These are phyloP conservation scores for Balaenoptera acutorostrata DNA, from an alignment of 2,113 vertebrate genomes.

Conservation along the genomic window DNA sequence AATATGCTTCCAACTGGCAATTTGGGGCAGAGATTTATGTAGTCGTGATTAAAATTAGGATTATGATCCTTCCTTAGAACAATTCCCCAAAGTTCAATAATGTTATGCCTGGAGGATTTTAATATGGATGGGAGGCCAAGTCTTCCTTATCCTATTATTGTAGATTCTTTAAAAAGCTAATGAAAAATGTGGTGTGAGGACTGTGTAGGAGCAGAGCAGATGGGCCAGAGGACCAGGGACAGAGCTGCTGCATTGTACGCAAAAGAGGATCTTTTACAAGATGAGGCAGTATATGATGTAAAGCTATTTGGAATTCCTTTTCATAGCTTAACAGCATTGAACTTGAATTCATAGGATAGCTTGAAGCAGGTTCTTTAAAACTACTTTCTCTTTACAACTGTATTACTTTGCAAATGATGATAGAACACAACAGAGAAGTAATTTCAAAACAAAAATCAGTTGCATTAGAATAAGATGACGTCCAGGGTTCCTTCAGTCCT, in stretches of 20 bases:
- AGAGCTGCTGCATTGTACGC: background rate
- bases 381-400: background rate
- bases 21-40: background rate
- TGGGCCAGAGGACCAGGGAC: background rate
- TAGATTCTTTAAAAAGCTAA: constrained; percentile 25
- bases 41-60: background rate
- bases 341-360: background rate
- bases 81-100: constrained; percentile 20
- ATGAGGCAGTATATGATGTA: background rate
- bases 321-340: background rate
- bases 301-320: background rate
- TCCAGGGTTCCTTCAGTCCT: background rate
- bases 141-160: background rate
- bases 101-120: constrained; percentile 28
- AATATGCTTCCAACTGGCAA: constrained; percentile 33
- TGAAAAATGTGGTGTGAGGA: constrained; percentile 29
- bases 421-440: background rate
- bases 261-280: background rate
- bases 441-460: background rate
- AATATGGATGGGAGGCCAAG: background rate
- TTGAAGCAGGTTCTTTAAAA: background rate
- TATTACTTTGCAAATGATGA: background rate
- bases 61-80: constrained; percentile 27
- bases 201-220: background rate
- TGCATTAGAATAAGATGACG: background rate